phyloP scores from a whole-genome alignment of 2,113 vertebrate genomes.

The Indri indri region DNA sequence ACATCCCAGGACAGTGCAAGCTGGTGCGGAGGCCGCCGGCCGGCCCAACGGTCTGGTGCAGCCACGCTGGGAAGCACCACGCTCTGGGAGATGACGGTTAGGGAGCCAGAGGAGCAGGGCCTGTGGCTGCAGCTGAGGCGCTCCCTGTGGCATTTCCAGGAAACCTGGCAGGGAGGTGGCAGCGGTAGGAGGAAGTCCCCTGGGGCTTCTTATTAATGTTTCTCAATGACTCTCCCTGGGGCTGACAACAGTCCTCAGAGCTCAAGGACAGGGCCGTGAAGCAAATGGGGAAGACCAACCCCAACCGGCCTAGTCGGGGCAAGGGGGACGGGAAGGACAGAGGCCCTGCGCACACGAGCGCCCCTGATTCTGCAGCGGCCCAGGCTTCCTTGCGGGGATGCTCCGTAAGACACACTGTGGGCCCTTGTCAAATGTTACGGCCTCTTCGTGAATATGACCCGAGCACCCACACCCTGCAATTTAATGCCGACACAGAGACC shows the following conservation, averaged over 20 bases:
- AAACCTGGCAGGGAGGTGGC: slow-evolving; percentile 50
- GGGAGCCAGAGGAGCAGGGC: not conserved
- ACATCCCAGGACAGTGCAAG: not conserved
- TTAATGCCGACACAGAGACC: not conserved
- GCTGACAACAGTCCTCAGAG: not conserved
- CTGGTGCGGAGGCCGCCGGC: not conserved
- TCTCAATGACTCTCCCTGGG: slow-evolving; percentile 44
- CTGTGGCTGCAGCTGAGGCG: not conserved
- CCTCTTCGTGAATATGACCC: not conserved
- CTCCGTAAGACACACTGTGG: not conserved
- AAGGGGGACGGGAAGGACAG: not conserved
- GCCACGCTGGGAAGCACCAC: accelerated
- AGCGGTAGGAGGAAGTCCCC: slow-evolving; percentile 44
- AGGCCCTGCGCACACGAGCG: accelerated
- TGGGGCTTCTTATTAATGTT: slow-evolving; percentile 56
- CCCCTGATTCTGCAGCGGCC: accelerated
- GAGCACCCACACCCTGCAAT: not conserved
- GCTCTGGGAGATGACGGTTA: not conserved
- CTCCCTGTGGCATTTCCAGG: slow-evolving; percentile 52
- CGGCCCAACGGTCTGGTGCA: not conserved
- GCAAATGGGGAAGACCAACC: not conserved
- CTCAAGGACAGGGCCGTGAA: not conserved
- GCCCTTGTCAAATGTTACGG: not conserved
- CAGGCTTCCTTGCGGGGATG: not conserved
- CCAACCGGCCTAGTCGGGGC: not conserved